Evolutionary conservation across 2,888 invertebrate genomes (phyloP).

Genomic region (Kuschelorhynchus macadamiae): DNA sequence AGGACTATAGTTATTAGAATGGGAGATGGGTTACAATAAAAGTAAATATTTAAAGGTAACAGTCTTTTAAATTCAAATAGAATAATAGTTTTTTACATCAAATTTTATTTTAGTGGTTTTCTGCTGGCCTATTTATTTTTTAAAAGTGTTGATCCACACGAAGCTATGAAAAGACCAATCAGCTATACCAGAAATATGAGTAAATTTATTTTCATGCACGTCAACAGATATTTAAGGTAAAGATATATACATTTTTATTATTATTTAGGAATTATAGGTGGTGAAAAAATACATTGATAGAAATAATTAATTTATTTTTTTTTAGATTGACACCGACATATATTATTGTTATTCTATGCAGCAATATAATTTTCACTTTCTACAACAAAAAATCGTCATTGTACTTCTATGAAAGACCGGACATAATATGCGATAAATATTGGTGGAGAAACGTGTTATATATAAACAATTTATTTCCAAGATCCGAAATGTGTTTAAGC

Average conservation of each 20-base stretch:
- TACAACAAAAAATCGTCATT: slow-evolving; percentile 66
- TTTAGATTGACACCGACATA: slow-evolving; percentile 69
- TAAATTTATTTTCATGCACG: slow-evolving; percentile 58
- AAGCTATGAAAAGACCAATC: slow-evolving; percentile 42
- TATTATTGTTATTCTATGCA: slow-evolving; percentile 66
- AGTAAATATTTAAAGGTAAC: no score
- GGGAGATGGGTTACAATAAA: no score
- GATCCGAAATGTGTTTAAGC: slow-evolving; percentile 69
- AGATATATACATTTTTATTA: slow-evolving; percentile 17
- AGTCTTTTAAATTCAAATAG: no score
- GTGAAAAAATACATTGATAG: no score
- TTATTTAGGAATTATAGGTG: no score
- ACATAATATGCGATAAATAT: slow-evolving; percentile 68
- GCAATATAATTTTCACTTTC: slow-evolving; percentile 65
- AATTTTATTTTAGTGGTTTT: slow-evolving; percentile 59
- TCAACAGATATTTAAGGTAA: slow-evolving; percentile 68
- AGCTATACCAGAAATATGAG: slow-evolving; percentile 50
- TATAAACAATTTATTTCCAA: slow-evolving; percentile 69
- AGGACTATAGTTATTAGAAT: no score
- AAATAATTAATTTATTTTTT: neutral
- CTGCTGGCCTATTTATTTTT: slow-evolving; percentile 60
- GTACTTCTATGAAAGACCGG: slow-evolving; percentile 64
- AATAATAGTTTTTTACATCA: no score
- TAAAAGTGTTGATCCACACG: slow-evolving; percentile 55
- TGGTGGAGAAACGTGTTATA: slow-evolving; percentile 73